Evolutionary conservation across 1,140 invertebrate species (phyloP).

Genomic region (Drosophila prosaltans): DNA sequence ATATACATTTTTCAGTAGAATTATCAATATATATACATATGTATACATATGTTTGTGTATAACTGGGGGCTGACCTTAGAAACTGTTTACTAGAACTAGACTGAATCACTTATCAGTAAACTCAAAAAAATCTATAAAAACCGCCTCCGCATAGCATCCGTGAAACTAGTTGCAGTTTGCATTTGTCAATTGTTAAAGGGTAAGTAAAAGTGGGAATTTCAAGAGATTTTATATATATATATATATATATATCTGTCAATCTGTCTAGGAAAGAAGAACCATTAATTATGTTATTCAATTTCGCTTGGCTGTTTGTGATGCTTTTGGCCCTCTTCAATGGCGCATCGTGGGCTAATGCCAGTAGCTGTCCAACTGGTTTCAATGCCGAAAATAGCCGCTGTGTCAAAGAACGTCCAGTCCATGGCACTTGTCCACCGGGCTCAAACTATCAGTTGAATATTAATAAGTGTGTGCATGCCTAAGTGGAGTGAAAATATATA

Average conservation of each 20-base stretch:
- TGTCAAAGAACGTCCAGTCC: conserved; percentile 60
- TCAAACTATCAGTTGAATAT: conserved; percentile 59
- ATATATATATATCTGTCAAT: neutral
- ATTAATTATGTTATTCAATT: conserved; percentile 49
- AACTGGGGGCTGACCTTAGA: neutral
- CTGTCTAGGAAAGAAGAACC: conserved; percentile 10
- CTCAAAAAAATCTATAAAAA: conserved; percentile 36
- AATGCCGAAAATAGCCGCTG: conserved; percentile 55
- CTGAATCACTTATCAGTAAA: neutral
- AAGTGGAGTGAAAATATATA: conserved; percentile 5
- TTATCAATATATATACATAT: conserved; percentile 1
- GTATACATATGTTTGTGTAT: neutral
- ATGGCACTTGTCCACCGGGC: conserved; percentile 66
- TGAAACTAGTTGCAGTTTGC: conserved; percentile 47
- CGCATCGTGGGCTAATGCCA: conserved; percentile 48
- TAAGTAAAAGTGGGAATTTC: conserved; percentile 24
- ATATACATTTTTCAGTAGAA: neutral
- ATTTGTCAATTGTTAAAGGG: conserved; percentile 29
- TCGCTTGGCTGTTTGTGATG: conserved; percentile 61
- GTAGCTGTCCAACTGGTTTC: conserved; percentile 63
- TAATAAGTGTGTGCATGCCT: conserved; percentile 73
- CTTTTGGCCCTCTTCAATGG: conserved; percentile 55
- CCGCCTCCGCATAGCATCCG: conserved; percentile 8
- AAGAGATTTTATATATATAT: neutral
- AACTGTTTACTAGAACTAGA: conserved; percentile 26